Evolutionary conservation across 1,140 invertebrate species (phyloP).

Genomic region (Plutomurus gul): DNA sequence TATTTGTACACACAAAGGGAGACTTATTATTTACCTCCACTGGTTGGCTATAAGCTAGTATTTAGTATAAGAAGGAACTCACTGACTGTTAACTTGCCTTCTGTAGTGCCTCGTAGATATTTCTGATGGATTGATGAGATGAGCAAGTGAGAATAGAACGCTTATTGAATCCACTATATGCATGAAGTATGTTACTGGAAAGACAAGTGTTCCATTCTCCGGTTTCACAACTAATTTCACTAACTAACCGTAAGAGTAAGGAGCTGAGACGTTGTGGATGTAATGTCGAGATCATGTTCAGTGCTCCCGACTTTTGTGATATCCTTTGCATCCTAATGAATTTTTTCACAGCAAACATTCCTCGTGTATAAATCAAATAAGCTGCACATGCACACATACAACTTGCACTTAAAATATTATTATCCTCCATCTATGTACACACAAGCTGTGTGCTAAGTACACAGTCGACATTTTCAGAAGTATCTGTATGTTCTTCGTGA

Average conservation of each 20-base stretch:
- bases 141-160: slow-evolving; percentile 26
- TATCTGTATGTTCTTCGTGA: no score
- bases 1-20: background rate
- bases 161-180: no score
- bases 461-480: no score
- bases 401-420: no score
- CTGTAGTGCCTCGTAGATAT: background rate
- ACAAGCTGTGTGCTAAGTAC: no score
- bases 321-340: background rate
- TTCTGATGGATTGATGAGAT: slow-evolving; percentile 9
- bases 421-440: no score
- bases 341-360: background rate
- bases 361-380: background rate
- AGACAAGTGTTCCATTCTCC: no score
- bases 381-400: no score
- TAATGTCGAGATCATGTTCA: background rate
- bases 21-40: background rate
- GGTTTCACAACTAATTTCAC: no score
- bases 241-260: no score
- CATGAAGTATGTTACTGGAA: no score
- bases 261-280: background rate
- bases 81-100: background rate
- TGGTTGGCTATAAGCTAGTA: background rate
- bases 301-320: background rate
- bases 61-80: background rate